A percentile compares a stretch with the other conserved stretches of the same genome.
phyloP scores from a whole-genome alignment of 2,113 vertebrate species.

The Tiliqua scincoides region DNA sequence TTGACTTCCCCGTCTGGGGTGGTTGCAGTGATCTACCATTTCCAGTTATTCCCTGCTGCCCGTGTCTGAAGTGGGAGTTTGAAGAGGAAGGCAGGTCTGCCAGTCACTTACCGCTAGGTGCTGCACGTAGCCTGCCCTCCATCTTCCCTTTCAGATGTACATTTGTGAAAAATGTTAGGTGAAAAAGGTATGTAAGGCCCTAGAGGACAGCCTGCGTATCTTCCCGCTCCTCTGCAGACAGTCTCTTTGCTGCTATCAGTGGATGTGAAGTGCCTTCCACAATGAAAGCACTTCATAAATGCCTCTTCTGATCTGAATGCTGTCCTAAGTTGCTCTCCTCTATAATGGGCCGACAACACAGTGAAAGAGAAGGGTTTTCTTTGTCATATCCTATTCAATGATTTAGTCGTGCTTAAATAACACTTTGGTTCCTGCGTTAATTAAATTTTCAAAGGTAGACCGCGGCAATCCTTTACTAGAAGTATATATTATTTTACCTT shows the following conservation, averaged over 20 bases:
- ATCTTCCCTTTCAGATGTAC: no score
- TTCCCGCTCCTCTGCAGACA: neutral
- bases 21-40: no score
- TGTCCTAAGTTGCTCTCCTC: neutral
- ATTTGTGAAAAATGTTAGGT: neutral
- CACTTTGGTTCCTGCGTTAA: conserved; percentile 5
- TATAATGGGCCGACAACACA: neutral
- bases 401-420: conserved; percentile 21
- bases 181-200: conserved; percentile 10
- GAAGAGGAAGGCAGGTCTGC: no score
- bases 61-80: no score
- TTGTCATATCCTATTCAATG: neutral
- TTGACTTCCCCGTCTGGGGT: no score
- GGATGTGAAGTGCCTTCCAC: neutral
- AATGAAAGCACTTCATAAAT: neutral
- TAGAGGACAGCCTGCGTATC: neutral
- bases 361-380: neutral
- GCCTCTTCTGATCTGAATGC: neutral
- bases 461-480: neutral
- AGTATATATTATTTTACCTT: conserved; percentile 33
- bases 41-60: no score
- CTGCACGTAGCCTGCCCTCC: no score
- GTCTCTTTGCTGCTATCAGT: neutral
- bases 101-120: no score
- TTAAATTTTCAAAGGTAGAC: conserved; percentile 5